A percentile compares a stretch with the other conserved stretches of the same genome.
Conservation (phyloP, 2,888 invertebrate species). For the Automeris io region DNA sequence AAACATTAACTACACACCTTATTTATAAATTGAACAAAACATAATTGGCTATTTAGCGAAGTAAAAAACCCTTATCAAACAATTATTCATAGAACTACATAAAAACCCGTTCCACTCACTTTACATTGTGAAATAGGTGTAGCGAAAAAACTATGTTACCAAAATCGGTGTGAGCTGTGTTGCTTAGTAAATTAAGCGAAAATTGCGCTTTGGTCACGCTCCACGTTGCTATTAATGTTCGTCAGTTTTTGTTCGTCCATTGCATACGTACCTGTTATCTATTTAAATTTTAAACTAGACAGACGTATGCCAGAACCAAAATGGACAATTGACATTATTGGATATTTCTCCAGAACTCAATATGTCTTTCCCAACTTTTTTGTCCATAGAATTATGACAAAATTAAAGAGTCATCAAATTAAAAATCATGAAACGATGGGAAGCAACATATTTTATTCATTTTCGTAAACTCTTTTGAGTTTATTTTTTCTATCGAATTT, state of each 20-base stretch:
- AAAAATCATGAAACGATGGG: no score
- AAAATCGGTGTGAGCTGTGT: not conserved
- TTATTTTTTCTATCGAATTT: no score
- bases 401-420: no score
- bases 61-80: not conserved
- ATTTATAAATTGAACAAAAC: not conserved
- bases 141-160: not conserved
- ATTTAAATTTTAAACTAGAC: no score
- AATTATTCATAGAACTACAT: not conserved
- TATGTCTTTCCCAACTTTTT: no score
- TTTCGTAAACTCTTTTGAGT: no score
- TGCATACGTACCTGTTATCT: no score
- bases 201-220: constrained; percentile 1
- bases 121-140: not conserved
- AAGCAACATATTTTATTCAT: no score
- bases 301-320: no score
- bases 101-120: not conserved
- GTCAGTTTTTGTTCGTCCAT: not conserved
- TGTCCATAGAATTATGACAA: no score
- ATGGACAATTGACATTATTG: no score
- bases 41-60: not conserved
- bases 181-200: constrained; percentile 1
- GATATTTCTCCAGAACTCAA: no score
- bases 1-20: not conserved
- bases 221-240: not conserved